Evolutionary conservation across 1,140 invertebrate genomes (phyloP).

Genomic region (Acromyrmex heyeri): DNA sequence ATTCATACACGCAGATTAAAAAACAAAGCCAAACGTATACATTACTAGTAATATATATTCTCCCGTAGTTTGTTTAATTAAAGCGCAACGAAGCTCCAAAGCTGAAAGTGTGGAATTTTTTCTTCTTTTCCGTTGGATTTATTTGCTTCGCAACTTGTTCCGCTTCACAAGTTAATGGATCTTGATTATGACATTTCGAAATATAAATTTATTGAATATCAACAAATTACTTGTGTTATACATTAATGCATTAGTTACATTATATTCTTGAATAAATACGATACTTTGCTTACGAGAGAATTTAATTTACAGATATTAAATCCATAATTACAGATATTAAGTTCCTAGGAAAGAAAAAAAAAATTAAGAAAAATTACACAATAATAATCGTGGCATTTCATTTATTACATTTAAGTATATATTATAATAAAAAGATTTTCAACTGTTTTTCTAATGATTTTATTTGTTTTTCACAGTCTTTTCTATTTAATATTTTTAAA

Average conservation of each 20-base stretch:
- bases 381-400: neutral
- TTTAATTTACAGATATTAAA: slow-evolving; percentile 22
- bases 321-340: neutral
- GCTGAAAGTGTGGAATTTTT: neutral
- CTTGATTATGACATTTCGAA: neutral
- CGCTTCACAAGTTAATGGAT: slow-evolving; percentile 18
- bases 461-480: neutral
- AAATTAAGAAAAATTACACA: neutral
- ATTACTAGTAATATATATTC: neutral
- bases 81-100: slow-evolving; percentile 3
- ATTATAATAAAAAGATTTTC: neutral
- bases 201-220: neutral
- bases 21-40: slow-evolving; percentile 25
- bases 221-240: neutral
- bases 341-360: neutral
- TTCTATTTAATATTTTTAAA: slow-evolving; percentile 24
- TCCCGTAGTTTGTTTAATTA: slow-evolving; percentile 47
- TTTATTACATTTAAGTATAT: neutral
- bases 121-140: slow-evolving; percentile 2
- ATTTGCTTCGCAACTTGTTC: slow-evolving; percentile 1
- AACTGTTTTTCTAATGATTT: neutral
- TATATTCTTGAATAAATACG: slow-evolving; percentile 9
- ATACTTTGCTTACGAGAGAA: neutral
- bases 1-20: slow-evolving; percentile 42
- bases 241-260: slow-evolving; percentile 1